phyloP scores from a whole-genome alignment of 1,140 invertebrate species.

The Drusus annulatus region DNA sequence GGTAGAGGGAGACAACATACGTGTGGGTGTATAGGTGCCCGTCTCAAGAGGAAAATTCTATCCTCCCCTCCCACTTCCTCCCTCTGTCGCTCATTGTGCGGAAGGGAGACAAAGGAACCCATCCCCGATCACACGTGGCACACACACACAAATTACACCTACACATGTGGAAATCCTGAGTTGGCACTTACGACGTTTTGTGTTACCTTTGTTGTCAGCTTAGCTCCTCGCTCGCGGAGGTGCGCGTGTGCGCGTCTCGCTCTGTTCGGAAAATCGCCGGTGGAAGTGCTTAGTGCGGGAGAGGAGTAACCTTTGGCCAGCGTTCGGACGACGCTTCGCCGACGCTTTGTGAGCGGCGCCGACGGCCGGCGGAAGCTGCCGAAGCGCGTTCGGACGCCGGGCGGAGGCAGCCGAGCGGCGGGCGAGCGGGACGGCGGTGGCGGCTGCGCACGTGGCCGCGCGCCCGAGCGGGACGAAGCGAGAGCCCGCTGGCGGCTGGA shows the following conservation, averaged over 20 bases:
- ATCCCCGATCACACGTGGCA: constrained; percentile 53
- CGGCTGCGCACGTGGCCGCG: constrained; percentile 49
- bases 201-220: background rate
- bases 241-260: background rate
- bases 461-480: constrained; percentile 34
- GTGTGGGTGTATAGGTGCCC: constrained; percentile 25
- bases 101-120: constrained; percentile 33
- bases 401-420: constrained; percentile 25
- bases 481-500: constrained; percentile 58
- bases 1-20: constrained; percentile 34
- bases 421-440: constrained; percentile 43
- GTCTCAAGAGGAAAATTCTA: constrained; percentile 49
- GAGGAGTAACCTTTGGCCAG: constrained; percentile 46
- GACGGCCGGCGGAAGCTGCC: constrained; percentile 9
- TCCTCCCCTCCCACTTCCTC: constrained; percentile 10
- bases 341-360: background rate
- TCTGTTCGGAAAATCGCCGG: constrained; percentile 22
- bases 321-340: constrained; percentile 5
- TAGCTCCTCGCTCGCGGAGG: background rate
- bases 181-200: constrained; percentile 41
- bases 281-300: constrained; percentile 14
- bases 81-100: background rate
- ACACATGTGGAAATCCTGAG: constrained; percentile 24
- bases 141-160: constrained; percentile 49
- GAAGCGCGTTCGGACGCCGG: constrained; percentile 16